Base-by-base conservation (phyloP, 2,797 vertebrate genomes). In the Melanotaenia pygmaea region DNA sequence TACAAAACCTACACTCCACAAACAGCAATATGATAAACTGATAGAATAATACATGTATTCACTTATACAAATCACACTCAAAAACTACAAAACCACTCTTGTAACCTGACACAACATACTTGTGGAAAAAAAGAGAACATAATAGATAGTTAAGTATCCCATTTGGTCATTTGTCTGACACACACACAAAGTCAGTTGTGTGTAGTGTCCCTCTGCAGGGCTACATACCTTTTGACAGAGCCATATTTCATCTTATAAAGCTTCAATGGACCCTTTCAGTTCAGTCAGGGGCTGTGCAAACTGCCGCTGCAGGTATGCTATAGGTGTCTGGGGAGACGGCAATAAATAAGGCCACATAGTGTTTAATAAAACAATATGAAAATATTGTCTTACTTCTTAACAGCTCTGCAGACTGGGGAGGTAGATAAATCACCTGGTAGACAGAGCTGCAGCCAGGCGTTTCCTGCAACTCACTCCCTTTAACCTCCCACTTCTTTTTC, bases 311-410 rank as follows among this genome's bases (percentile, higher is more conserved):
- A 83, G 67, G 83, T 72, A 67, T 34, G 63, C 74, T 67, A n/a
- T 34, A 63, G 78, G 72, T 32, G 70, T 85, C 74, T 74, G 67
- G 77, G 72, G 85, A 88, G 69, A 72, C 30, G 32, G 79, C 79
- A 66, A 84, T 91, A 92, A 93, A 92, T 93, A 91, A 91, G 64
- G 69, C 73, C 77, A 68, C 81, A 81, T 81, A 67, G 85, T 91
- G 88, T 92, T 93, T 91, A 91, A 90, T 92, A 82, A 85, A 90
- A 92, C 86, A 91, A 92, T 72, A 87, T 86, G 87, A 91, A 91
- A 91, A 92, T 91, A 91, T 91, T 90, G 82, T 88, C 80, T 88
- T 77, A 82, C 8, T 79, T 81, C 62, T 69, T 91, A 89, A 89
- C 81, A 81, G 86, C 67, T 50, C 65, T 61, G 78, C 71, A 79